Conservation (phyloP, 1,140 invertebrate species). For the Hyles euphorbiae region DNA sequence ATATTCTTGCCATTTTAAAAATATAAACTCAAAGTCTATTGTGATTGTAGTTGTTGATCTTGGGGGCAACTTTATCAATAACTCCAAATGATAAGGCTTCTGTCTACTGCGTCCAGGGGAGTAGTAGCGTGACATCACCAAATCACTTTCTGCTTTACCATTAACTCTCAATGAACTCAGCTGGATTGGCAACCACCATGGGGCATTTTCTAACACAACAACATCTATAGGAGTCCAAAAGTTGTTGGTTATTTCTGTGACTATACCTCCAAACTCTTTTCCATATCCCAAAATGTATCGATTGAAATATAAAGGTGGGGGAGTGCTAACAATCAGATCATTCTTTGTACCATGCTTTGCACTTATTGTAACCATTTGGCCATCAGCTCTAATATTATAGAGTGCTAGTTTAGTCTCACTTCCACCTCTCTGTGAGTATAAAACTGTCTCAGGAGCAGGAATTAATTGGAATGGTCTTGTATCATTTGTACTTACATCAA, state of each 20-base stretch:
- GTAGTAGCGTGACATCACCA: conserved; percentile 82
- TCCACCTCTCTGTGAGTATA: conserved; percentile 81
- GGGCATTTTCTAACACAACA: conserved; percentile 87
- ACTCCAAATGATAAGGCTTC: conserved; percentile 92
- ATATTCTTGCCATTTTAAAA: conserved; percentile 99
- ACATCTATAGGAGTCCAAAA: conserved; percentile 83
- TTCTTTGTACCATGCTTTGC: conserved; percentile 58
- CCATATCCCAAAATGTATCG: conserved; percentile 90
- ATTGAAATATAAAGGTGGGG: conserved; percentile 85
- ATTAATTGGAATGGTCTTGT: conserved; percentile 77
- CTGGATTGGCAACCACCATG: conserved; percentile 96
- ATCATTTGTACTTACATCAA: conserved; percentile 85
- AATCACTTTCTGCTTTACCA: conserved; percentile 74
- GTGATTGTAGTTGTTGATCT: conserved; percentile 88
- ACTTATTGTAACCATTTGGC: conserved; percentile 82
- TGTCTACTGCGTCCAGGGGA: conserved; percentile 88
- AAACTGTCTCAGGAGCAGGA: conserved; percentile 75
- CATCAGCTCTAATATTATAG: conserved; percentile 79
- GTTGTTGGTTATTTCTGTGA: conserved; percentile 87
- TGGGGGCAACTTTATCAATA: conserved; percentile 87
- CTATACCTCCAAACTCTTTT: conserved; percentile 91
- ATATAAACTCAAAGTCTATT: conserved; percentile 94
- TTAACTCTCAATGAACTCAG: conserved; percentile 90
- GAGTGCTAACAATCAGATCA: conserved; percentile 68
- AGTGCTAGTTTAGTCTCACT: conserved; percentile 80